Base-by-base conservation (phyloP, 2,113 vertebrate species). In the Gymnobelideus leadbeateri region DNA sequence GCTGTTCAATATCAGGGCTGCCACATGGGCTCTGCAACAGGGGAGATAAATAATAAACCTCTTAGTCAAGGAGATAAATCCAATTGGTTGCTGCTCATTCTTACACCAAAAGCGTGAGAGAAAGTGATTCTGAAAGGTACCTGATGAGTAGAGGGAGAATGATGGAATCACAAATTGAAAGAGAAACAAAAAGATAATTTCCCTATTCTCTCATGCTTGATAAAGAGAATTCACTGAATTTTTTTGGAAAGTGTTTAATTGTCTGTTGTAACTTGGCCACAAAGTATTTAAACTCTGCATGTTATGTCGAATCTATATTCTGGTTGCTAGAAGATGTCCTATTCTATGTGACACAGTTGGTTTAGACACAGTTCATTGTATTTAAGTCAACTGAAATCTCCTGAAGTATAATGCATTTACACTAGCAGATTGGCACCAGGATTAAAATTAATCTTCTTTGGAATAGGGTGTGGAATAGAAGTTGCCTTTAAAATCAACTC, bases 11-110 rank as follows among this genome's bases (percentile, higher is more conserved):
- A 98, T 98, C 98, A 98, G 96, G 92, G 92, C 95, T 98, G 96
- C 98, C 98, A 98, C 98, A 98, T 97, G 97, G 97, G 96, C 94
- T 98, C 97, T 98, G 98, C 96, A 98, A 98, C 92, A 95, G 96
- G 95, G 96, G 98, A 98, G 98, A 98, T 98, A 98, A 98, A 98
- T 97, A 98, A 97, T 93, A 98, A 98, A 97, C 92, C 96, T 98
- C 97, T 98, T 98, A 98, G 96, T 98, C 94, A 98, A 97, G 95
- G 95, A 98, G 97, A 98, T 97, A 98, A 98, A 98, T 97, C 95
- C 96, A 97, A 97, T 97, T 68, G 28, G 46, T 94, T 97, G 90
- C 90, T 94, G 84, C 92, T 98, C 92, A 61, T 98, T 98, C 98
- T 98, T 97, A 96, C 94, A 96, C 54, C 52, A 95, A 97, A 98